phyloP scores from a whole-genome alignment of 1,140 invertebrate species.

The Sycophila sp. region DNA sequence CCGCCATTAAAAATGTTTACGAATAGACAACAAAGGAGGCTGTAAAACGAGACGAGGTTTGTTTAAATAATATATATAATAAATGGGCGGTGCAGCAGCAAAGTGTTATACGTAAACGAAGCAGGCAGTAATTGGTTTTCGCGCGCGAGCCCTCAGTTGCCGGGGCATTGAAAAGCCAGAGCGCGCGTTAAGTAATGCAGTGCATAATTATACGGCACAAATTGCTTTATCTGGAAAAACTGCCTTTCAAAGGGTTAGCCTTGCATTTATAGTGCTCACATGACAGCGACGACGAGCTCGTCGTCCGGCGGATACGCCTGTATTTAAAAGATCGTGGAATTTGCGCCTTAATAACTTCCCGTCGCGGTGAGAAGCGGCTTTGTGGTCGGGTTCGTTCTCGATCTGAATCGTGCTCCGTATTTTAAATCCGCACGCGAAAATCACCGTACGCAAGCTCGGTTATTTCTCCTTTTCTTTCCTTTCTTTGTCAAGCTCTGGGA shows the following conservation, averaged over 20 bases:
- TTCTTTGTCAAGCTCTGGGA: too few relatives aligned
- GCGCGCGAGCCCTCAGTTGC: background rate
- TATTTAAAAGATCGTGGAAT: conserved; percentile 23
- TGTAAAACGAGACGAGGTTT: background rate
- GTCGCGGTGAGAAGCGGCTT: background rate
- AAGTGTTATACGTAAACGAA: too few relatives aligned
- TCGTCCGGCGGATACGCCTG: conserved; percentile 26
- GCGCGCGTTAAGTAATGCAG: background rate
- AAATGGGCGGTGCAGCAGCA: too few relatives aligned
- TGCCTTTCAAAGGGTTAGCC: background rate
- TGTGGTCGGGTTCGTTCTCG: background rate
- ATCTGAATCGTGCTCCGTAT: background rate
- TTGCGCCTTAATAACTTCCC: conserved; percentile 29
- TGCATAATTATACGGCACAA: conserved; percentile 20
- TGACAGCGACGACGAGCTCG: background rate
- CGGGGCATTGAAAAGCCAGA: background rate
- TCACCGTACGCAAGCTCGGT: too few relatives aligned
- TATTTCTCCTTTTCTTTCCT: too few relatives aligned
- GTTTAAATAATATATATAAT: too few relatives aligned
- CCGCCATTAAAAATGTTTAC: too few relatives aligned
- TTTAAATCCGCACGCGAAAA: conserved; percentile 6
- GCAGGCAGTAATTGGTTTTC: too few relatives aligned
- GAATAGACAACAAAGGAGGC: background rate
- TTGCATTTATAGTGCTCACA: conserved; percentile 4
- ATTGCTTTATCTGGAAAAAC: conserved; percentile 16